A percentile compares a stretch with the other conserved stretches of the same genome.
phyloP scores from a whole-genome alignment of 2,797 vertebrate species.

The Gorsachius magnificus region DNA sequence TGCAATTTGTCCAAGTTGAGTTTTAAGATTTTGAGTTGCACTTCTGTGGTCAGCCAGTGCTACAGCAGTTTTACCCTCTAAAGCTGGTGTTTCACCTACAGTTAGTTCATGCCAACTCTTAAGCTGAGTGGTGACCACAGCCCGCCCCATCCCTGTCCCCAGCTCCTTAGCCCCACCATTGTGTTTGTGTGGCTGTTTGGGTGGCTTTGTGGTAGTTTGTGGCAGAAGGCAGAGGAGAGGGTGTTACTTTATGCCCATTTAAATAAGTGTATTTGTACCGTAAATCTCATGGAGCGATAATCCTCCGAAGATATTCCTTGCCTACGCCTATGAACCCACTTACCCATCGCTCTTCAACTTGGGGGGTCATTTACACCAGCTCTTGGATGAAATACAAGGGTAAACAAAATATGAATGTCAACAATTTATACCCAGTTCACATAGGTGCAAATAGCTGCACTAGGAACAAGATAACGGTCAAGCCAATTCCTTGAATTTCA shows the following conservation, averaged over 20 bases:
- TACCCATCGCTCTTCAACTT: background rate
- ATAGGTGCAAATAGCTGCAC: background rate
- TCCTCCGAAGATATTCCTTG: background rate
- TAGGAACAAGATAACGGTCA: background rate
- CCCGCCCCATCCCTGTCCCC: no score
- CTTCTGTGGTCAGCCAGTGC: background rate
- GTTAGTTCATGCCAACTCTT: background rate
- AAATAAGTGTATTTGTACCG: background rate
- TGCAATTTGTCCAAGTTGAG: background rate
- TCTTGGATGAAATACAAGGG: background rate
- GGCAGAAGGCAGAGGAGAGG: background rate
- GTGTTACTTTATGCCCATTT: background rate
- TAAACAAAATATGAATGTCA: background rate
- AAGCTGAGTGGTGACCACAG: rapidly evolving
- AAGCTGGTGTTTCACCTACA: background rate
- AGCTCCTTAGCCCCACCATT: background rate
- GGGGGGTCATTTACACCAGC: background rate
- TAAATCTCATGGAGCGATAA: background rate
- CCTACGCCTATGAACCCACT: background rate
- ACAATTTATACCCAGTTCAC: background rate
- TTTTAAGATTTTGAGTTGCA: background rate
- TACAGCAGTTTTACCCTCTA: background rate
- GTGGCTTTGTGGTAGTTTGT: background rate
- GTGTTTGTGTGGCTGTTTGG: background rate
- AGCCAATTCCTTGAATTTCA: background rate